These are phyloP conservation scores for Euwallacea fornicatus DNA, from an alignment of 1,140 invertebrate species.

Conservation along the genomic window DNA sequence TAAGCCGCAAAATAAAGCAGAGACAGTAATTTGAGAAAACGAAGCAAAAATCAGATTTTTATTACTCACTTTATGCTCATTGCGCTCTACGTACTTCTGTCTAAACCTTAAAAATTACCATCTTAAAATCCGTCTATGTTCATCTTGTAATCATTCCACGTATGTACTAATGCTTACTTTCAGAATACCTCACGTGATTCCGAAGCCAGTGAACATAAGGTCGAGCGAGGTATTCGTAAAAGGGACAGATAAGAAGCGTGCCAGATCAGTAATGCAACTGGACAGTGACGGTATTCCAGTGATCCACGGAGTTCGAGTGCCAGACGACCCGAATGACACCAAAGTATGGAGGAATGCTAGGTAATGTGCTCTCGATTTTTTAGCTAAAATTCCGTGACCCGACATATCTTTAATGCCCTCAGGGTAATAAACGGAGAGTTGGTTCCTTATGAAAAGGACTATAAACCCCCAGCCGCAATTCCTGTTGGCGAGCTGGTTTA, in stretches of 20 bases:
- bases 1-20: too few relatives aligned
- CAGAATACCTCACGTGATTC: constrained; percentile 59
- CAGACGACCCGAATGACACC: constrained; percentile 77
- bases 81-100: too few relatives aligned
- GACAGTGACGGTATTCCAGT: constrained; percentile 74
- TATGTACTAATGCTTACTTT: constrained; percentile 18
- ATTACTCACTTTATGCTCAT: too few relatives aligned
- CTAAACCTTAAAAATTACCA: neutral
- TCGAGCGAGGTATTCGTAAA: constrained; percentile 64
- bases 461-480: constrained; percentile 63
- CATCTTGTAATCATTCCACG: too few relatives aligned
- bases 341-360: constrained; percentile 81
- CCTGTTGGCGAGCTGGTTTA: constrained; percentile 59
- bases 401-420: neutral
- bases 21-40: too few relatives aligned
- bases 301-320: constrained; percentile 77
- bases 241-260: constrained; percentile 55
- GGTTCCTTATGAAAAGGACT: constrained; percentile 68
- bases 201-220: constrained; percentile 66
- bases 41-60: too few relatives aligned
- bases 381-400: neutral
- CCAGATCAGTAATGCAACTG: constrained; percentile 60
- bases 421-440: constrained; percentile 80
- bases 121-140: neutral
- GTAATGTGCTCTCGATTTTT: constrained; percentile 12